Evolutionary conservation across 2,888 invertebrate species (phyloP).

Genomic region (Antitype chi): DNA sequence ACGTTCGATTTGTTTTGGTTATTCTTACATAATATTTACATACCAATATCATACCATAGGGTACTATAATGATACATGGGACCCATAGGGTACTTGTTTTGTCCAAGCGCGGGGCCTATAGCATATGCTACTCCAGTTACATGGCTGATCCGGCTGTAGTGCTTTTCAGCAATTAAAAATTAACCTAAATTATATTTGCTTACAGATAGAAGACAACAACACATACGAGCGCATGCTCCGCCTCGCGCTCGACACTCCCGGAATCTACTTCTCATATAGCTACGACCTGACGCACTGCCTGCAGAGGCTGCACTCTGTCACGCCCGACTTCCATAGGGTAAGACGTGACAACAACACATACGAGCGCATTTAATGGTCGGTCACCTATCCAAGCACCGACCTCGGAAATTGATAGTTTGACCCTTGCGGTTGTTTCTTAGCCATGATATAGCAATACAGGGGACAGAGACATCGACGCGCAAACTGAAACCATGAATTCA

Average conservation of each 20-base stretch:
- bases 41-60: no score
- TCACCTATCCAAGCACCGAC: background rate
- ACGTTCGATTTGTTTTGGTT: no score
- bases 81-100: no score
- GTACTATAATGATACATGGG: no score
- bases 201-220: conserved; percentile 94
- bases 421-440: background rate
- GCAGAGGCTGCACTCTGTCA: conserved; percentile 96
- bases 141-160: no score
- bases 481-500: no score
- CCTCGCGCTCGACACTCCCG: conserved; percentile 94
- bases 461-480: no score
- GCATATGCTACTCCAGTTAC: no score
- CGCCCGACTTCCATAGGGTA: conserved; percentile 95
- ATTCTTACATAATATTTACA: no score
- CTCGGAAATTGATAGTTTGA: background rate
- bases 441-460: background rate
- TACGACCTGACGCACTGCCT: conserved; percentile 98
- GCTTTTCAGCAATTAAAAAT: background rate
- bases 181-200: background rate
- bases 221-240: conserved; percentile 96
- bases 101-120: no score
- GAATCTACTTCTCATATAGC: conserved; percentile 98
- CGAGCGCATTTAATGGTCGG: no score
- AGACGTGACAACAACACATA: conserved; percentile 11